A percentile compares a stretch with the other conserved stretches of the same genome.
Conservation (phyloP, 2,113 vertebrate species). For the Mesoclemmys tuberculata region DNA sequence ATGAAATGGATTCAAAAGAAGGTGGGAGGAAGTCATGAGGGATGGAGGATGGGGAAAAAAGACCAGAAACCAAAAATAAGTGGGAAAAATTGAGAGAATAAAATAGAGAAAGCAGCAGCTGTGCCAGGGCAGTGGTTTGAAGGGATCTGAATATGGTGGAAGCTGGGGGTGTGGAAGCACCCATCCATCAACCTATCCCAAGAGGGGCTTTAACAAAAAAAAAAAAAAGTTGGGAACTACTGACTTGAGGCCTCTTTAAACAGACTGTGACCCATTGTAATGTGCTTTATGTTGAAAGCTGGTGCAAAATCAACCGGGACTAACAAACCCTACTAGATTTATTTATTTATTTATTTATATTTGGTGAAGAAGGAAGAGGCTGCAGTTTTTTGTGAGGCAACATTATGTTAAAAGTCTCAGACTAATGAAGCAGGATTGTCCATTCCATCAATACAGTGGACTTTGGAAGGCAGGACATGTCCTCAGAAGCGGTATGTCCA, state of each 20-base stretch:
- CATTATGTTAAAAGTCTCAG: not conserved
- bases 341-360: not conserved
- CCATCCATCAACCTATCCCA: not conserved
- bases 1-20: not conserved
- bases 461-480: not conserved
- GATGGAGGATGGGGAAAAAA: rapidly evolving
- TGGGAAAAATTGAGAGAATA: not conserved
- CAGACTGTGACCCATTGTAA: not conserved
- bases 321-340: not conserved
- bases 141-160: no score
- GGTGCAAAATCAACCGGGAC: not conserved
- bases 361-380: not conserved
- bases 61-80: not conserved
- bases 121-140: no score
- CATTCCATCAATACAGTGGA: not conserved
- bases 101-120: not conserved
- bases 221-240: not conserved
- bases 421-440: not conserved
- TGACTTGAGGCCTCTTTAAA: no score
- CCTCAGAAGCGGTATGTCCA: not conserved
- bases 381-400: not conserved
- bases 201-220: not conserved
- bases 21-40: not conserved
- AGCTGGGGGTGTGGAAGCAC: no score
- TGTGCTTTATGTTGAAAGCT: not conserved